Evolutionary conservation across 2,113 vertebrate genomes (phyloP).

Genomic region (Festucalex cinctus): DNA sequence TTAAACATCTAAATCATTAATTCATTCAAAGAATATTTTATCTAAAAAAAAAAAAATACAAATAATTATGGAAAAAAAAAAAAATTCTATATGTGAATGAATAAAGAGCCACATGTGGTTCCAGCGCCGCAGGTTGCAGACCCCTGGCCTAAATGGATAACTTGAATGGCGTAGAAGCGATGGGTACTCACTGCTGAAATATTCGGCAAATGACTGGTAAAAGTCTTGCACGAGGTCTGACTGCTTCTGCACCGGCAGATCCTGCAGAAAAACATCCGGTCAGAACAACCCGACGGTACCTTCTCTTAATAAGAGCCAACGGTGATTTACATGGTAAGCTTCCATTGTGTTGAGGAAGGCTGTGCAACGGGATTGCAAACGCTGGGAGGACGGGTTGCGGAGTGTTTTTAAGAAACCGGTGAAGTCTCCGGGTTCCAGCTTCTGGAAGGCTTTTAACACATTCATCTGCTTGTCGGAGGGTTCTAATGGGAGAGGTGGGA

Average conservation of each 20-base stretch:
- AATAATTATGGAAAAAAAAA: too few relatives aligned
- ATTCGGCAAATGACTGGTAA: slow-evolving; percentile 69
- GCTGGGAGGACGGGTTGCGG: slow-evolving; percentile 66
- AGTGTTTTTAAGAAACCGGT: slow-evolving; percentile 75
- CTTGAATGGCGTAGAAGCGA: neutral
- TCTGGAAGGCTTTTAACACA: slow-evolving; percentile 61
- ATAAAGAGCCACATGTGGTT: too few relatives aligned
- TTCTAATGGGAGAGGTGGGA: slow-evolving; percentile 34
- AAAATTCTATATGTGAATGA: too few relatives aligned
- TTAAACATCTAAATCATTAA: too few relatives aligned
- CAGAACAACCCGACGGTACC: neutral
- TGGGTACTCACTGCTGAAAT: slow-evolving; percentile 68
- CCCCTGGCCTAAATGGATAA: neutral
- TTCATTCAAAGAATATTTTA: too few relatives aligned
- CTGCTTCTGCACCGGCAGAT: slow-evolving; percentile 70
- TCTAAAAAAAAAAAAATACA: too few relatives aligned
- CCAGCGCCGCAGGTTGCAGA: too few relatives aligned
- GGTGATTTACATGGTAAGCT: slow-evolving; percentile 67
- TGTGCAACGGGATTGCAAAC: slow-evolving; percentile 70
- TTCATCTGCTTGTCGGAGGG: slow-evolving; percentile 46
- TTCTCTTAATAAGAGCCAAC: neutral
- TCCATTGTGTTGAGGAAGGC: slow-evolving; percentile 77
- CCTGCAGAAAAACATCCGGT: slow-evolving; percentile 43
- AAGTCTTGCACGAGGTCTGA: slow-evolving; percentile 77
- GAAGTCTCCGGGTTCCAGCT: slow-evolving; percentile 72